phyloP scores from a whole-genome alignment of 2,113 vertebrate genomes.

The Spea multiplicata region DNA sequence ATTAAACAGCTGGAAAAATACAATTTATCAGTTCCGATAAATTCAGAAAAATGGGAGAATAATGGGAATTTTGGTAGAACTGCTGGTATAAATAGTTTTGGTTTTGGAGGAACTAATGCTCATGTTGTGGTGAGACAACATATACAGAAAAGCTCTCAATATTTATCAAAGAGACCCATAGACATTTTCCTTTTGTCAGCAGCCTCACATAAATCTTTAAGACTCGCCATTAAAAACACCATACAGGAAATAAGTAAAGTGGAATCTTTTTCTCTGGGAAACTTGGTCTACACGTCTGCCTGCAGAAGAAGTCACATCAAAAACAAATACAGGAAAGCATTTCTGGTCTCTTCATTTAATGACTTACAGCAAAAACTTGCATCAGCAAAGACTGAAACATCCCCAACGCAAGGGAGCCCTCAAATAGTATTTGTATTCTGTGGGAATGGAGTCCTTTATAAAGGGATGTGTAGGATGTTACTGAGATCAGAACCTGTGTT shows the following conservation, averaged over 20 bases:
- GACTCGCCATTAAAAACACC: constrained; percentile 62
- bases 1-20: constrained; percentile 68
- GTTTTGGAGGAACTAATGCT: constrained; percentile 84
- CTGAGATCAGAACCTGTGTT: constrained; percentile 69
- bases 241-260: constrained; percentile 59
- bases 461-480: constrained; percentile 69
- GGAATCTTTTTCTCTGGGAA: constrained; percentile 62
- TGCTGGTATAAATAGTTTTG: constrained; percentile 83
- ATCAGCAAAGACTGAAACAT: constrained; percentile 20
- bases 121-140: constrained; percentile 73
- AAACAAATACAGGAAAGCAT: constrained; percentile 73
- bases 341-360: constrained; percentile 65
- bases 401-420: constrained; percentile 41
- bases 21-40: constrained; percentile 66
- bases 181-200: constrained; percentile 76
- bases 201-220: constrained; percentile 68
- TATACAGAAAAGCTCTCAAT: constrained; percentile 49
- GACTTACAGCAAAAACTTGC: constrained; percentile 67
- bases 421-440: constrained; percentile 80
- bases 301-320: constrained; percentile 78
- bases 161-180: constrained; percentile 50
- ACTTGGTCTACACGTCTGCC: constrained; percentile 76
- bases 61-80: constrained; percentile 59
- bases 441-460: constrained; percentile 71
- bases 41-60: constrained; percentile 69